phyloP scores from a whole-genome alignment of 1,140 invertebrate genomes.

The Drosophila pallidifrons region DNA sequence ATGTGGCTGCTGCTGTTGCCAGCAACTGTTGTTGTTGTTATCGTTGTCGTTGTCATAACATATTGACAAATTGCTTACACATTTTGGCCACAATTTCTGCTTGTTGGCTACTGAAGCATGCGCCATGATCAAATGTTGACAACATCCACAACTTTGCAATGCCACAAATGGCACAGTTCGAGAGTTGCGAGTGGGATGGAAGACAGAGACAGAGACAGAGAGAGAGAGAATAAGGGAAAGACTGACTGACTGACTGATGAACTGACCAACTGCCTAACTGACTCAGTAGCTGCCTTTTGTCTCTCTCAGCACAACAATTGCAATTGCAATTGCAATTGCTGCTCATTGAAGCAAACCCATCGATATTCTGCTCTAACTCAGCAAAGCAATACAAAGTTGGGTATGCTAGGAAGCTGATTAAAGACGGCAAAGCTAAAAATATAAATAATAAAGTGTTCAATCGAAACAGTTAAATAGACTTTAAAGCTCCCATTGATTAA shows the following conservation, averaged over 20 bases:
- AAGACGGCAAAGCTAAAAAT: too few relatives aligned
- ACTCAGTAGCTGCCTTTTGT: neutral
- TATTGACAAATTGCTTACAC: slow-evolving; percentile 80
- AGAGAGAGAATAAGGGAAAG: neutral
- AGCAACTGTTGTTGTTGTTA: slow-evolving; percentile 24
- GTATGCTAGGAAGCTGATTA: too few relatives aligned
- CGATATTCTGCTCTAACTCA: neutral
- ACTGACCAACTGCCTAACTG: slow-evolving; percentile 17
- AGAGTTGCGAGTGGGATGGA: neutral
- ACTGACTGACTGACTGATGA: slow-evolving; percentile 7
- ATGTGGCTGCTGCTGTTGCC: slow-evolving; percentile 51
- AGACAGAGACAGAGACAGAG: too few relatives aligned
- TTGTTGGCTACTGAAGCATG: slow-evolving; percentile 71
- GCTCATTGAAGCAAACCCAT: slow-evolving; percentile 28
- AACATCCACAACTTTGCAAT: slow-evolving; percentile 33
- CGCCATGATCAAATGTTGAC: slow-evolving; percentile 68
- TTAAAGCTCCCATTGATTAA: too few relatives aligned
- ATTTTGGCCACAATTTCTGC: slow-evolving; percentile 73
- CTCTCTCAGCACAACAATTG: neutral
- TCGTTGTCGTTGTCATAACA: slow-evolving; percentile 67
- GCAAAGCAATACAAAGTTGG: neutral
- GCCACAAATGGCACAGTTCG: slow-evolving; percentile 12
- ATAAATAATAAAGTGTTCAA: too few relatives aligned
- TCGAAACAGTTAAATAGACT: too few relatives aligned
- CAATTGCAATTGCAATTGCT: neutral